Evolutionary conservation across 2,113 vertebrate species (phyloP).

Genomic region (Pterocles gutturalis): DNA sequence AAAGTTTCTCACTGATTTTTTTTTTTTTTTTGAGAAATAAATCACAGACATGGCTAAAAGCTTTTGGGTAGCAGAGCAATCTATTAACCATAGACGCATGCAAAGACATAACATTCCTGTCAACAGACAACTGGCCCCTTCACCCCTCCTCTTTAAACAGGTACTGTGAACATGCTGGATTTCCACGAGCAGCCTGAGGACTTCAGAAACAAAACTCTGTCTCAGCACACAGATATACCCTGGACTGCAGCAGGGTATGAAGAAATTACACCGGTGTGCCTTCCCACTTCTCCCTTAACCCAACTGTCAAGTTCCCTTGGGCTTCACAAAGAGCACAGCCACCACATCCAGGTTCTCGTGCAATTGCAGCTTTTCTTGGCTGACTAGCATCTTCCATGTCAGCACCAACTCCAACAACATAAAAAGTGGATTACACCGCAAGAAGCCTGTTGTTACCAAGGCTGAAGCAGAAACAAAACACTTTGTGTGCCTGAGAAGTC

Average conservation of each 20-base stretch:
- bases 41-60: neutral
- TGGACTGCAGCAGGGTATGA: neutral
- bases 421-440: neutral
- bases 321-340: neutral
- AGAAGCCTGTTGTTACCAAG: neutral
- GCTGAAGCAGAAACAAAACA: neutral
- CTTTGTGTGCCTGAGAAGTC: accelerated
- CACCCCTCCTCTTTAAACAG: neutral
- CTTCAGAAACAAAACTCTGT: neutral
- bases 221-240: neutral
- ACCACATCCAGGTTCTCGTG: accelerated
- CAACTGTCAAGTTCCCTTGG: neutral
- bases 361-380: neutral
- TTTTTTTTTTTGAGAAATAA: neutral
- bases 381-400: neutral
- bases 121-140: neutral
- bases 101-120: neutral
- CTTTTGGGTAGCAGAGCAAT: neutral
- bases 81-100: neutral
- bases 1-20: neutral
- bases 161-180: neutral
- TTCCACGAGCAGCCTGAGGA: neutral
- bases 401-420: neutral
- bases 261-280: accelerated
- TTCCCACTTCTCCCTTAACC: neutral